These are phyloP conservation scores for Argyrosomus japonicus DNA, from an alignment of 2,113 vertebrate species.

Conservation along the genomic window DNA sequence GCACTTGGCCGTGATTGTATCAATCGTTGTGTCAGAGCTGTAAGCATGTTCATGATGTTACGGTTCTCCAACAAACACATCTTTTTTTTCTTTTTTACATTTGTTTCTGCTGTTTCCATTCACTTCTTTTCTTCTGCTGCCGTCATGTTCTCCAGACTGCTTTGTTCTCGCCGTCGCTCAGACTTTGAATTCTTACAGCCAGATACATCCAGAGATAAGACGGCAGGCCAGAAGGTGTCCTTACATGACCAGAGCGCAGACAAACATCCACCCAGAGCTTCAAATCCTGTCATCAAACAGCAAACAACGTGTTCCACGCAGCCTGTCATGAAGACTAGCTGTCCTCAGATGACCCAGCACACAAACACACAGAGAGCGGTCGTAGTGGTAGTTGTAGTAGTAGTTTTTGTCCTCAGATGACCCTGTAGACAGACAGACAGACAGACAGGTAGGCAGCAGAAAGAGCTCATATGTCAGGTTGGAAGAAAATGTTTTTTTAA, in stretches of 20 bases:
- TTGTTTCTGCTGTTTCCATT: background rate
- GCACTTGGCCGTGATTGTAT: background rate
- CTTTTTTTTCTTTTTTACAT: background rate
- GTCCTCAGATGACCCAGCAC: slow-evolving; percentile 49
- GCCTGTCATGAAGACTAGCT: slow-evolving; percentile 8
- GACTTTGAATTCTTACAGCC: slow-evolving; percentile 30
- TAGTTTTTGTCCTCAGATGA: slow-evolving; percentile 22
- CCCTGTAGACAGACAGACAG: background rate
- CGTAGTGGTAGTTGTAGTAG: slow-evolving; percentile 14
- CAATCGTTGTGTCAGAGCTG: background rate
- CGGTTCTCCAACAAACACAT: background rate
- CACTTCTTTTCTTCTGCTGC: background rate
- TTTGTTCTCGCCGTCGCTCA: slow-evolving; percentile 13
- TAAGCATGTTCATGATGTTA: background rate
- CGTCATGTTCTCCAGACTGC: slow-evolving; percentile 5
- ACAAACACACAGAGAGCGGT: slow-evolving; percentile 27
- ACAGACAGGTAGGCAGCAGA: slow-evolving; percentile 11
- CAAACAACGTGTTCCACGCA: slow-evolving; percentile 19
- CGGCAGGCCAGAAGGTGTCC: slow-evolving; percentile 41
- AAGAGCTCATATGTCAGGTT: background rate
- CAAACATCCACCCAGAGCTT: slow-evolving; percentile 45
- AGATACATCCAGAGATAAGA: slow-evolving; percentile 42
- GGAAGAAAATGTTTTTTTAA: slow-evolving; percentile 14
- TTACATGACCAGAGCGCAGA: slow-evolving; percentile 49
- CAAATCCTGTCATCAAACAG: background rate